Evolutionary conservation across 2,888 invertebrate species (phyloP).

Genomic region (Boloria selene): DNA sequence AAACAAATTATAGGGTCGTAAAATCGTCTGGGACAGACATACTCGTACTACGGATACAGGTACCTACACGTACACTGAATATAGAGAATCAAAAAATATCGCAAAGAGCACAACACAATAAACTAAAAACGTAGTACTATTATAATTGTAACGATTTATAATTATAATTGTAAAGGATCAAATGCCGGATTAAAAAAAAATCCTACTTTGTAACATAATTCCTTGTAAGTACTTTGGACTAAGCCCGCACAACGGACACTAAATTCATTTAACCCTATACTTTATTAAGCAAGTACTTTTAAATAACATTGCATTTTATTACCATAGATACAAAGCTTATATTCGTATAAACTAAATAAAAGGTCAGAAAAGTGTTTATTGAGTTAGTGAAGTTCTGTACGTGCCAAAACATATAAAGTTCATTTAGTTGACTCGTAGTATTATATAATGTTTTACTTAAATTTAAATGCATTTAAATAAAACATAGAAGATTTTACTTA

Average conservation of each 20-base stretch:
- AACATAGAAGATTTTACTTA: too few relatives aligned
- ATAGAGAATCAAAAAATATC: too few relatives aligned
- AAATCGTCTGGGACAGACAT: too few relatives aligned
- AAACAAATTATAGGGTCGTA: too few relatives aligned
- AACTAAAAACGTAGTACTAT: background rate
- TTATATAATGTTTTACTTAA: background rate
- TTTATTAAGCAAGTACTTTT: slow-evolving; percentile 8
- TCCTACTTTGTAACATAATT: slow-evolving; percentile 23
- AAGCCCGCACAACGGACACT: slow-evolving; percentile 19
- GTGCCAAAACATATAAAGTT: slow-evolving; percentile 11
- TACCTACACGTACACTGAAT: too few relatives aligned
- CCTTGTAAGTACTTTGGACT: slow-evolving; percentile 22
- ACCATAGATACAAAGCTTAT: background rate
- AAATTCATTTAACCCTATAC: slow-evolving; percentile 34
- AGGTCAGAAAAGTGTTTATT: slow-evolving; percentile 23
- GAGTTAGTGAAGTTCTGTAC: slow-evolving; percentile 20
- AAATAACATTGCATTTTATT: slow-evolving; percentile 2
- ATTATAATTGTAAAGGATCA: background rate
- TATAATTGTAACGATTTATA: too few relatives aligned
- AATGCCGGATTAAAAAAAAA: background rate
- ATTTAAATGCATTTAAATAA: background rate
- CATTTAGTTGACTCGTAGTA: background rate
- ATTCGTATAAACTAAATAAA: background rate
- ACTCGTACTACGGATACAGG: too few relatives aligned
- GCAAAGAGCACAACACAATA: too few relatives aligned